Base-by-base conservation (phyloP, 2,113 vertebrate species). In the Bufo bufo region DNA sequence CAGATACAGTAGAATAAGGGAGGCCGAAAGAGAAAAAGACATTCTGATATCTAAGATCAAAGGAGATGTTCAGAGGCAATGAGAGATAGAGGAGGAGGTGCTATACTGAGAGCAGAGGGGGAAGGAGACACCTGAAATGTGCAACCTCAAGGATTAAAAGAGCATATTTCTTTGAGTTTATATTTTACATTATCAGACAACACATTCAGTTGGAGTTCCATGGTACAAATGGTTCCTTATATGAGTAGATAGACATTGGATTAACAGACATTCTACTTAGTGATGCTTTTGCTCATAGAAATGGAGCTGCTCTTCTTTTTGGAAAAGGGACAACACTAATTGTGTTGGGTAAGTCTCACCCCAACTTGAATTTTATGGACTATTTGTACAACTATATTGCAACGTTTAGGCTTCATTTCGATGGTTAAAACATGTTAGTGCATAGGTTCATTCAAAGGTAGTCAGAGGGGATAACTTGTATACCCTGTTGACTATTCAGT, bases 261-360 rank as follows among this genome's bases (percentile, higher is more conserved):
- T 23, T 56, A 4, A 54, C 49, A 59, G 52, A 79, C 11, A 23
- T 79, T 20, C 12, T 56, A 54, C 12, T 6, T 59, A 12, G 59
- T 52, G 9, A 23, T 23, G 20, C 52, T 83, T 69, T 83, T 49
- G 81, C 45, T 4, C 19, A n/a, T 69, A 19, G 23, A 50, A 33
- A 69, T 50, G 89, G 2, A 4, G 61, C 77, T 47, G 56, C 54
- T 0, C 0, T 82, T 13, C 85, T 77, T 89, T 98, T 97, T 3
- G 96, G 96, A 19, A 20, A 3, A 6, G 96, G 96, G 52, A 97
- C 95, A 86, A 95, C 93, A 89, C 92, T 97, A 54, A 95, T 93
- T 0, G 94, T 97, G 16, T 72, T 96, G 0, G 95, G 95, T 96
- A 94, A 96, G 96, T 58, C 16, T 4, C 50, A 6, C 33, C 47